phyloP scores from a whole-genome alignment of 1,140 invertebrate species.

The Geopemphigus sp. region DNA sequence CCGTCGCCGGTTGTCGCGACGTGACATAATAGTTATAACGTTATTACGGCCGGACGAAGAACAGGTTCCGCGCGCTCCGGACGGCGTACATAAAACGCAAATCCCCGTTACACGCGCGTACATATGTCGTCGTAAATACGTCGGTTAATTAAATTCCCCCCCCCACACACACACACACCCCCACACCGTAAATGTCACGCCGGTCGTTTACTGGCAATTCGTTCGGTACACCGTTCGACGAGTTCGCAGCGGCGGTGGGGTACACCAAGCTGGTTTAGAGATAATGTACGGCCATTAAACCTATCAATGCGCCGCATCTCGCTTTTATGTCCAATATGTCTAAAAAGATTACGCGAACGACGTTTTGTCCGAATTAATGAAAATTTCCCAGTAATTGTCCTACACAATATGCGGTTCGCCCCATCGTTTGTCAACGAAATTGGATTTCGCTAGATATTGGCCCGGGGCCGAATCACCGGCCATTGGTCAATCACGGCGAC shows the following conservation, averaged over 20 bases:
- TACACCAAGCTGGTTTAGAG: too few relatives aligned
- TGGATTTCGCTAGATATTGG: constrained; percentile 47
- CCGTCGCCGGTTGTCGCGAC: background rate
- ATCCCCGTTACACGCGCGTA: too few relatives aligned
- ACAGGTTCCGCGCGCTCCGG: too few relatives aligned
- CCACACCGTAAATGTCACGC: too few relatives aligned
- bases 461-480: constrained; percentile 33
- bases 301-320: constrained; percentile 40
- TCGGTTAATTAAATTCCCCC: constrained; percentile 20
- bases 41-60: too few relatives aligned
- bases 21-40: background rate
- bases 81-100: too few relatives aligned
- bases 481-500: constrained; percentile 42
- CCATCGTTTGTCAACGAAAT: constrained; percentile 47
- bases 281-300: constrained; percentile 41
- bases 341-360: constrained; percentile 37
- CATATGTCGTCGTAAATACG: constrained; percentile 5
- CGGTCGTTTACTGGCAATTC: too few relatives aligned
- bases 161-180: background rate
- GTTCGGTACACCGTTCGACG: too few relatives aligned
- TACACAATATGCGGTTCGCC: constrained; percentile 44
- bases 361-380: constrained; percentile 47
- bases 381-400: constrained; percentile 38
- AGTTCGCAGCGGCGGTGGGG: too few relatives aligned
- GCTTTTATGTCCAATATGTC: constrained; percentile 49